Percentiles rank a stretch among this genome's conserved stretches.
Evolutionary conservation across 2,113 vertebrate genomes (phyloP).

Genomic region (Saguinus midas): DNA sequence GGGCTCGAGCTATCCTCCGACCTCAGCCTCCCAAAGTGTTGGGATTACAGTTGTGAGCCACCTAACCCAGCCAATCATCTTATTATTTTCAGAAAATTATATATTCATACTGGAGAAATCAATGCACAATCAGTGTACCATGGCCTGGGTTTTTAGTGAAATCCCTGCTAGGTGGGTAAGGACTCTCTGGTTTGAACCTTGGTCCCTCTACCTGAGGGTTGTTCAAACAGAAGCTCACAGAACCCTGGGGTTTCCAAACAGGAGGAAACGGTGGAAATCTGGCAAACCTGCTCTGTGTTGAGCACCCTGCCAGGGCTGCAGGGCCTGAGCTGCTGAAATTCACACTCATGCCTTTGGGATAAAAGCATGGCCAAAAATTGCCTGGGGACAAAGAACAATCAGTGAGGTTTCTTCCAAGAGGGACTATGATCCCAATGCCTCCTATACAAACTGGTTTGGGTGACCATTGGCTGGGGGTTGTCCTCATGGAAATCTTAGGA

Average conservation of each 20-base stretch:
- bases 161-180: background rate
- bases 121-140: background rate
- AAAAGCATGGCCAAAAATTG: background rate
- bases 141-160: background rate
- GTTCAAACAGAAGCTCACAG: background rate
- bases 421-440: background rate
- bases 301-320: background rate
- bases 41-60: too few species aligned
- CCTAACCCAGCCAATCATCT: background rate
- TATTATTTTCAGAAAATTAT: background rate
- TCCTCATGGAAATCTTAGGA: background rate
- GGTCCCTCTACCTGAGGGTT: background rate
- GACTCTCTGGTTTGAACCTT: background rate
- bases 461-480: rapidly evolving
- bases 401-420: background rate
- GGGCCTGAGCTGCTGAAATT: background rate
- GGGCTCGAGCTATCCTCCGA: too few species aligned
- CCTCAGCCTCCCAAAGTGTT: too few species aligned
- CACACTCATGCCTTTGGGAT: background rate
- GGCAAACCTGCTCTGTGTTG: rapidly evolving
- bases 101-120: background rate
- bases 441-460: background rate
- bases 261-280: rapidly evolving
- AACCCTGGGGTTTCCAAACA: background rate
- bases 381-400: background rate